phyloP scores from a whole-genome alignment of 2,797 vertebrate species.

The Sparus aurata region DNA sequence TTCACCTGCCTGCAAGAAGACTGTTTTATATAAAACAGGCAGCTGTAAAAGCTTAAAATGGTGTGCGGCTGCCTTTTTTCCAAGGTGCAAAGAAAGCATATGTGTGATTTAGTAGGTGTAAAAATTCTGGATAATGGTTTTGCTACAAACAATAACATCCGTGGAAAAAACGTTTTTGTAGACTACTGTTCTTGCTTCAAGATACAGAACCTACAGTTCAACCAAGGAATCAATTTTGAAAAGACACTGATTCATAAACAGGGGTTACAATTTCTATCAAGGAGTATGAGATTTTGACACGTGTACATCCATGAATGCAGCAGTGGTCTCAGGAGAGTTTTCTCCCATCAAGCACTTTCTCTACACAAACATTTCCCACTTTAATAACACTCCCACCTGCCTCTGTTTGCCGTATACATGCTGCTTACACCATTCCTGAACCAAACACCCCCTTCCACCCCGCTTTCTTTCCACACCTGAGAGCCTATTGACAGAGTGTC shows the following conservation, averaged over 20 bases:
- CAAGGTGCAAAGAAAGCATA: too few species aligned
- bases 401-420: constrained; percentile 23
- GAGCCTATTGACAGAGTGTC: constrained; percentile 63
- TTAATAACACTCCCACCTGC: constrained; percentile 33
- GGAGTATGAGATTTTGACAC: not conserved
- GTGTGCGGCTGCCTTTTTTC: not conserved
- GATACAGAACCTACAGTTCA: not conserved
- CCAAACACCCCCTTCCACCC: constrained; percentile 11
- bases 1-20: not conserved
- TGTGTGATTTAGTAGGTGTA: not conserved
- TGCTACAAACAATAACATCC: not conserved
- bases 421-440: constrained; percentile 11
- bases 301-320: not conserved
- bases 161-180: not conserved
- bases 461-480: constrained; percentile 60
- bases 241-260: not conserved
- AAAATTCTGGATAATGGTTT: not conserved
- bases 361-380: constrained; percentile 23
- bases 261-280: not conserved
- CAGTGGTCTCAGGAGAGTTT: constrained; percentile 8
- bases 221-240: not conserved
- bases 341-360: not conserved
- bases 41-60: not conserved
- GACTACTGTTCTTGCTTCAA: not conserved
- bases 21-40: not conserved